Evolutionary conservation across 2,113 vertebrate species (phyloP).

Genomic region (Leptocoma aspasia): DNA sequence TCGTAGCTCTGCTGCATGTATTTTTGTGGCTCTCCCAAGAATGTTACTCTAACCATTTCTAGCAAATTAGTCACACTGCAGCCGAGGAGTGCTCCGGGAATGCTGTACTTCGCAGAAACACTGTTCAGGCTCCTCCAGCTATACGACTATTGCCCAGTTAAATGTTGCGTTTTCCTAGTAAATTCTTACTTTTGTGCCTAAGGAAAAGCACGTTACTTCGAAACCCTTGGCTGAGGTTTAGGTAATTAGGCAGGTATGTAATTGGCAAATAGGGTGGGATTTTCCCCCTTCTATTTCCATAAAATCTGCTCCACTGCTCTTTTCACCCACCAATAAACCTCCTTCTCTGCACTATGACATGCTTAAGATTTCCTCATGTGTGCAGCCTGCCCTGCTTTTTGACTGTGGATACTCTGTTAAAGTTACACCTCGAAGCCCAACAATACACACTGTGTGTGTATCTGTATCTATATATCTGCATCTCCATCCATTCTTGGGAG

Average conservation of each 20-base stretch:
- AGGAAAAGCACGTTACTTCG: background rate
- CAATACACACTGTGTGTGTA: background rate
- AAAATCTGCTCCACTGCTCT: background rate
- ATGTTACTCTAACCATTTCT: constrained; percentile 22
- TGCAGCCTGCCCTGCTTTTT: background rate
- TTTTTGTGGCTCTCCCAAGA: constrained; percentile 39
- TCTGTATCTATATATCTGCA: accelerated
- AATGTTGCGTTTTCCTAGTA: background rate
- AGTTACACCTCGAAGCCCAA: background rate
- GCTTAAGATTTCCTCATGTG: background rate
- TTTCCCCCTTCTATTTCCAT: background rate
- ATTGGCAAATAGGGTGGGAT: background rate
- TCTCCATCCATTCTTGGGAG: background rate
- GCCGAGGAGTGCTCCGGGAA: background rate
- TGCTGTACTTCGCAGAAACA: background rate
- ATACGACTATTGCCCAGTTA: background rate
- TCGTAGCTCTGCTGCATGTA: background rate
- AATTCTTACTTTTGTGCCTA: background rate
- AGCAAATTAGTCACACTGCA: constrained; percentile 18
- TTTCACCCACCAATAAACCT: background rate
- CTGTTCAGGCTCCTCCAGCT: background rate
- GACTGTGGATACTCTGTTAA: background rate
- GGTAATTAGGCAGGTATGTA: background rate
- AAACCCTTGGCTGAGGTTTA: background rate
- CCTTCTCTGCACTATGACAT: background rate